Conservation (phyloP, 2,113 vertebrate genomes). For the Corythornis madagascariensis region DNA sequence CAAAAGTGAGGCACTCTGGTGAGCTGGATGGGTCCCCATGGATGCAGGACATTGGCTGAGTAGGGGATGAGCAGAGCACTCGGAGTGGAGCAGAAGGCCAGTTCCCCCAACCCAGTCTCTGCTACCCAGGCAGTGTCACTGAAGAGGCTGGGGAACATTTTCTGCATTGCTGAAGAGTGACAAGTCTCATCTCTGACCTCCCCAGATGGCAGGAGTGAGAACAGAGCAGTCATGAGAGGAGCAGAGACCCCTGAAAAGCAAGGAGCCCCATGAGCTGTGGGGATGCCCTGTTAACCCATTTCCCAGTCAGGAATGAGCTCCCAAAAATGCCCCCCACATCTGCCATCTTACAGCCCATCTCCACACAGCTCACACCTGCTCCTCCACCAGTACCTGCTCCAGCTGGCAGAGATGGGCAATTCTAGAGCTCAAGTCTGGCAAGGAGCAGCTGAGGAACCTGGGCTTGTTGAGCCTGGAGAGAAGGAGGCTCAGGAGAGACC, state of each 20-base stretch:
- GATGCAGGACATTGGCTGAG: not conserved
- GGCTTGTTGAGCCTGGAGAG: not conserved
- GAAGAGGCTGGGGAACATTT: constrained; percentile 11
- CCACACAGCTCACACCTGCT: not conserved
- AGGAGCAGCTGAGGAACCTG: not conserved
- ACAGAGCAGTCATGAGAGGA: not conserved
- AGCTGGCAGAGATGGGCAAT: not conserved
- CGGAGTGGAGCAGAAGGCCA: not conserved
- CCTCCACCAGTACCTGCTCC: not conserved
- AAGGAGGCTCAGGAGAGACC: not conserved
- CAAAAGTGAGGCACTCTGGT: not conserved
- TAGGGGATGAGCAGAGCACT: not conserved
- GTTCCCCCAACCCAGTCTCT: not conserved
- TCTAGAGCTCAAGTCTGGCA: not conserved
- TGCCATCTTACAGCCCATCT: not conserved
- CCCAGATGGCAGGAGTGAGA: not conserved
- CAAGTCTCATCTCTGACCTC: not conserved
- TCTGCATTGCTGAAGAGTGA: constrained; percentile 23
- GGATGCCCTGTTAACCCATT: not conserved
- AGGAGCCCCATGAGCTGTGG: not conserved
- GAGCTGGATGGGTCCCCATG: rapidly evolving
- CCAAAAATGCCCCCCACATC: not conserved
- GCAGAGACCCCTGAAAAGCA: rapidly evolving
- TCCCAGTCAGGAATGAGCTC: not conserved
- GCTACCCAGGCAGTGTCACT: rapidly evolving